Evolutionary conservation across 2,888 invertebrate species (phyloP), one percentile per base, ranked within the genome.

Genomic region (Amblyteles armatorius): DNA sequence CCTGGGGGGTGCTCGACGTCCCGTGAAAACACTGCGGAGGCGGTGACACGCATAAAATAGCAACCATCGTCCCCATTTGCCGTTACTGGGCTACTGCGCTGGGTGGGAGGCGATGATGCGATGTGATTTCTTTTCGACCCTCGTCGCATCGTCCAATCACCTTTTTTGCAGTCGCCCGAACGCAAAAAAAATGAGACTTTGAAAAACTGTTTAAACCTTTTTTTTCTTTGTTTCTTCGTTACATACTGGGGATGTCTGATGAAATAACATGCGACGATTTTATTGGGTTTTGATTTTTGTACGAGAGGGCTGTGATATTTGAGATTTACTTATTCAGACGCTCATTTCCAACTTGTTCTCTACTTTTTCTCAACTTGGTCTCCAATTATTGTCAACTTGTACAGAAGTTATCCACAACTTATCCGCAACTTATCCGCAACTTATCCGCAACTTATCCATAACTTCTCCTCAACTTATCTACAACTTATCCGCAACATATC

Each of bases 21-120:
- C 93, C 93, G 93, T 94, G 91, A 94, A 94, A 94, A 92, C 91
- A 91, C 90, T 90, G 86, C 88, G 91, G 91, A 92, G 92, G 92
- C 91, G 92, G 91, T 91, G 92, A 92, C 93, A 92, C 92, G 91
- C 92, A 91, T 92, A 92, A 91, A 93, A 91, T 89, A 91, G 87
- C 89, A 88, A 88, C 88, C 88, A 79, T 83, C 87, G 86, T 77
- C 87, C 87, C 84, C 81, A 84, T 83, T 82, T 87, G 81, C 83
- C 77, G 83, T 85, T 79, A 85, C 76, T 71, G 69, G 80, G 26
- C 60, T 60, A 33, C 48, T 74, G 72, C 73, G 82, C 60, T 16
- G 65, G 73, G 67, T 82, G 83, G 85, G 86, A 29, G 29, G 85
- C 81, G 82, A 77, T 85, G 72, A 67, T 79, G 85, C 74, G 73